Evolutionary conservation across 2,113 vertebrate species (phyloP).

Genomic region (Athene cunicularia): DNA sequence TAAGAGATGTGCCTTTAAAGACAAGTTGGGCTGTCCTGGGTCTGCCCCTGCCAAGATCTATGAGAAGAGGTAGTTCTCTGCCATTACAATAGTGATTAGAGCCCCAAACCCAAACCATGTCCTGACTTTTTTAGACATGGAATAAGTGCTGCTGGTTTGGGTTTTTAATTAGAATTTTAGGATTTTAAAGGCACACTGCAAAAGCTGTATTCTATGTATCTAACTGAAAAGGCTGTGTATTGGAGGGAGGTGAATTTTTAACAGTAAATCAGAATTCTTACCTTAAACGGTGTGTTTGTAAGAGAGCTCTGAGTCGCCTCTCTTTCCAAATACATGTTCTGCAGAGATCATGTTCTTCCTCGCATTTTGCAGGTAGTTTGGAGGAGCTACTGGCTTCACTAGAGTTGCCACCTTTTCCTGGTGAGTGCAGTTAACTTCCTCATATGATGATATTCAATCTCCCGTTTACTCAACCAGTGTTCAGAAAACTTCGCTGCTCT

Average conservation of each 20-base stretch:
- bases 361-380: neutral
- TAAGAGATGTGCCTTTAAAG: neutral
- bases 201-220: neutral
- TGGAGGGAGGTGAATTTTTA: neutral
- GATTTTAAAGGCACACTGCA: neutral
- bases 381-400: neutral
- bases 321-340: neutral
- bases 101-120: neutral
- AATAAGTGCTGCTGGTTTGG: neutral
- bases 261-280: neutral
- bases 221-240: neutral
- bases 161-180: neutral
- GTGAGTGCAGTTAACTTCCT: neutral
- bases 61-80: neutral
- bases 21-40: neutral
- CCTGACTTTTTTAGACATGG: neutral
- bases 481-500: neutral
- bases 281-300: neutral
- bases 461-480: fast-evolving
- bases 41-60: neutral
- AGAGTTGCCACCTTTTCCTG: neutral
- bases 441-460: neutral
- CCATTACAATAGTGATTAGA: neutral
- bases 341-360: neutral
- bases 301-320: neutral